These are phyloP conservation scores for Glaucidium brasilianum DNA, from an alignment of 2,113 vertebrate species.

Conservation along the genomic window DNA sequence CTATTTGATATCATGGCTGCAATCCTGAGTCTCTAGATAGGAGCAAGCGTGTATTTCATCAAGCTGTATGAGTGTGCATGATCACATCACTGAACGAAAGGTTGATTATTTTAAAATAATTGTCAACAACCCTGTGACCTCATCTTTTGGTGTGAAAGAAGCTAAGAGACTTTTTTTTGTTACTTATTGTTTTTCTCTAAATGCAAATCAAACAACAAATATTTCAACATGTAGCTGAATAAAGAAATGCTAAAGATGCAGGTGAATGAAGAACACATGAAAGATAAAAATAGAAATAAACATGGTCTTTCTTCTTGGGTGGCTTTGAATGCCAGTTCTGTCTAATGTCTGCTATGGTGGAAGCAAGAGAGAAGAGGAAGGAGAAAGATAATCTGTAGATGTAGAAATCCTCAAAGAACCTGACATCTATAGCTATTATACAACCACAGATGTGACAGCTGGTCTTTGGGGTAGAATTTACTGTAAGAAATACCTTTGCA, in stretches of 20 bases:
- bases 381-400: not conserved
- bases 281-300: not conserved
- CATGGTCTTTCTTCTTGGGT: not conserved
- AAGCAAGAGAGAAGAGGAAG: not conserved
- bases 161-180: not conserved
- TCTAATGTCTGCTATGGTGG: not conserved
- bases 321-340: not conserved
- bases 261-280: not conserved
- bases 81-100: not conserved
- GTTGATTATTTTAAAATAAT: conserved; percentile 18
- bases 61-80: not conserved
- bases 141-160: not conserved
- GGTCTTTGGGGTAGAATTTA: not conserved
- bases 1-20: not conserved
- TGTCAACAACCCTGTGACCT: not conserved
- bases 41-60: not conserved
- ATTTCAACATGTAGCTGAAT: not conserved
- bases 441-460: not conserved
- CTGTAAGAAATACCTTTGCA: not conserved
- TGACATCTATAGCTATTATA: not conserved
- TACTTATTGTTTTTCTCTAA: not conserved
- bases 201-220: not conserved
- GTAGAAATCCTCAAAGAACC: not conserved
- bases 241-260: not conserved
- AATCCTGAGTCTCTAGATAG: not conserved